phyloP scores from a whole-genome alignment of 2,113 vertebrate genomes.

The Sula dactylatra region DNA sequence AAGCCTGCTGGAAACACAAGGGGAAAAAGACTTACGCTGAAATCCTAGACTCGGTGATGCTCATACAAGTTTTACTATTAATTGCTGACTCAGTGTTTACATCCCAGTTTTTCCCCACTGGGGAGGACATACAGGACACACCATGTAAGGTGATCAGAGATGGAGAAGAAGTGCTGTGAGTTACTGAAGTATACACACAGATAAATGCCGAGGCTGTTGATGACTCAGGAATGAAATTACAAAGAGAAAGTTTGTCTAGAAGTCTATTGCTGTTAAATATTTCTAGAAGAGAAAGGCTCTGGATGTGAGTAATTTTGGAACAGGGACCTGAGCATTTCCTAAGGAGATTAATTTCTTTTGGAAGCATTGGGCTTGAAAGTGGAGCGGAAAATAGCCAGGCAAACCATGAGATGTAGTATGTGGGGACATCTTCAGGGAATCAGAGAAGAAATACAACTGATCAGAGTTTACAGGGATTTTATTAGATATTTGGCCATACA shows the following conservation, averaged over 20 bases:
- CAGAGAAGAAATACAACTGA: neutral
- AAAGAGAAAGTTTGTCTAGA: neutral
- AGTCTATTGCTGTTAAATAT: neutral
- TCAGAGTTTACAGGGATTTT: neutral
- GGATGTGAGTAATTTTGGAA: neutral
- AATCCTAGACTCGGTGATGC: neutral
- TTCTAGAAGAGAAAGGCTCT: neutral
- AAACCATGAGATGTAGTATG: neutral
- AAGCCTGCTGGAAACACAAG: neutral
- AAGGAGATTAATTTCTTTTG: neutral
- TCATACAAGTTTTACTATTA: neutral
- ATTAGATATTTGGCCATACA: neutral
- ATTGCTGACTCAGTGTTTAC: neutral
- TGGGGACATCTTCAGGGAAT: neutral
- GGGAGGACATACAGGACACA: neutral
- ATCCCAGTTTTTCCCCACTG: neutral
- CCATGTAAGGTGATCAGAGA: neutral
- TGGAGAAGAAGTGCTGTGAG: neutral
- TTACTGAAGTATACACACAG: neutral
- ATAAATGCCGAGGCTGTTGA: accelerated
- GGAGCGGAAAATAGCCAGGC: neutral
- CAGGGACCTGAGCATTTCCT: neutral
- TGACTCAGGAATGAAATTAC: neutral
- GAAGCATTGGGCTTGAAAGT: neutral
- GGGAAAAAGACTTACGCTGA: neutral